Evolutionary conservation across 2,113 vertebrate species (phyloP).

Genomic region (Symphodus melops): DNA sequence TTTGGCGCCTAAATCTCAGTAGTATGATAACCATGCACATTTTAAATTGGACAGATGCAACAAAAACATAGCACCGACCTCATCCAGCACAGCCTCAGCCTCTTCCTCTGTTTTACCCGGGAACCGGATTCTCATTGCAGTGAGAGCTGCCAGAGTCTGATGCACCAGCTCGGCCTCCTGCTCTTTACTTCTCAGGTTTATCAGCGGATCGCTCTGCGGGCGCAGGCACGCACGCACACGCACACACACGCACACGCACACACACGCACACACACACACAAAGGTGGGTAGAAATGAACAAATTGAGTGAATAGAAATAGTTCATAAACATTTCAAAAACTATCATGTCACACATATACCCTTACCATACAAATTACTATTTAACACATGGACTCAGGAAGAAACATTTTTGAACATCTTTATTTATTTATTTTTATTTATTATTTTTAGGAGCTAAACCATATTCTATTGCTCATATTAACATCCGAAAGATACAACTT

Average conservation of each 20-base stretch:
- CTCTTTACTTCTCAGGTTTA: conserved; percentile 90
- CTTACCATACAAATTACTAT: not conserved
- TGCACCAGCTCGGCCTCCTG: conserved; percentile 90
- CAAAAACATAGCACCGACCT: conserved; percentile 84
- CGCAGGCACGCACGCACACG: conserved; percentile 35
- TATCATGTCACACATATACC: not conserved
- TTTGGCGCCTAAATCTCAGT: not conserved
- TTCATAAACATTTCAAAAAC: not conserved
- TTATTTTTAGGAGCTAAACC: not conserved
- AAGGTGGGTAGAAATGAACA: no score
- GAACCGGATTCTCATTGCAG: conserved; percentile 93
- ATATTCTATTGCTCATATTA: not conserved
- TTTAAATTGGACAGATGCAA: not conserved
- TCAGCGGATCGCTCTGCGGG: conserved; percentile 87
- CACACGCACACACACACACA: no score
- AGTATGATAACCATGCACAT: not conserved
- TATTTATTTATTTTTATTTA: no score
- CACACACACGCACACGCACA: not conserved
- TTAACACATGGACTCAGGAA: not conserved
- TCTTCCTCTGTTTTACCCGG: conserved; percentile 96
- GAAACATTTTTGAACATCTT: not conserved
- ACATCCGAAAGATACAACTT: not conserved
- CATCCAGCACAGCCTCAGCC: conserved; percentile 91
- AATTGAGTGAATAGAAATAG: no score
- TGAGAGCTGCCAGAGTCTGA: conserved; percentile 91